Percentiles rank a stretch among this genome's conserved stretches.
Evolutionary conservation across 2,797 vertebrate species (phyloP).

Genomic region (Oophaga sylvatica): DNA sequence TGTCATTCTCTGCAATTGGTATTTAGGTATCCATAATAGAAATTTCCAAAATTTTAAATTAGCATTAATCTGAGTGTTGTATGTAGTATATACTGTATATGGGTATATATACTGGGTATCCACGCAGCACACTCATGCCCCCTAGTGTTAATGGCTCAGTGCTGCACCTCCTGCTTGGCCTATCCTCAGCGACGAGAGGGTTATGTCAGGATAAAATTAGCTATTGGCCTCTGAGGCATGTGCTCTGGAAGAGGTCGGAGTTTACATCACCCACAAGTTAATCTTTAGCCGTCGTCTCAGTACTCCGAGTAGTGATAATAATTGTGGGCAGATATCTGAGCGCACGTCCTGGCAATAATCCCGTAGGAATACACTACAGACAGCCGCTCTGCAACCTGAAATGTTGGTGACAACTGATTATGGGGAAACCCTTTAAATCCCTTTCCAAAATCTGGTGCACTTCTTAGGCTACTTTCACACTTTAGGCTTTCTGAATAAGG

Average conservation of each 20-base stretch:
- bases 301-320: not conserved
- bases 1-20: too few relatives aligned
- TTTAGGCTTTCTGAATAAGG: too few relatives aligned
- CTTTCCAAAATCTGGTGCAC: too few relatives aligned
- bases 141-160: not conserved
- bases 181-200: not conserved
- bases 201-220: conserved; percentile 54
- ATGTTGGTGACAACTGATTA: too few relatives aligned
- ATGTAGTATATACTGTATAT: too few relatives aligned
- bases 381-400: not conserved
- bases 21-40: not conserved
- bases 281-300: conserved; percentile 22
- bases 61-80: not conserved
- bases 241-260: conserved; percentile 34
- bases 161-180: not conserved
- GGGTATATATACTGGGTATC: not conserved
- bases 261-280: not conserved
- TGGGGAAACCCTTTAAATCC: too few relatives aligned
- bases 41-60: not conserved
- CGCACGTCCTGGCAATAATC: not conserved
- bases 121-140: not conserved
- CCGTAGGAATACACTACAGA: not conserved
- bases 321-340: not conserved
- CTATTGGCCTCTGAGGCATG: conserved; percentile 19
- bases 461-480: too few relatives aligned